Conservation (phyloP, 2,113 vertebrate species). For the Microtus richardsoni region DNA sequence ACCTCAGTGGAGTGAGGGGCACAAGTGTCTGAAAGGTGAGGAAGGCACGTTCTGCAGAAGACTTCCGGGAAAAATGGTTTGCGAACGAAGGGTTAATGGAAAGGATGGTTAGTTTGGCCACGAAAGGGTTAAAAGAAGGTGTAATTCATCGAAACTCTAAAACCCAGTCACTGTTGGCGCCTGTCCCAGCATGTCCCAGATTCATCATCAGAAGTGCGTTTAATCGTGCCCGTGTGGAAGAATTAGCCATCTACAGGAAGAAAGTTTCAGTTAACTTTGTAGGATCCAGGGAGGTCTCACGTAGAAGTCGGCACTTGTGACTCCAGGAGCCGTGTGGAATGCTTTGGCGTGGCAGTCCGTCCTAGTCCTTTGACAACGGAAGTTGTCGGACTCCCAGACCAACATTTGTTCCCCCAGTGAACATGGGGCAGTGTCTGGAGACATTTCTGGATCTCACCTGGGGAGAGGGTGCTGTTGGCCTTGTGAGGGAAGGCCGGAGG, state of each 20-base stretch:
- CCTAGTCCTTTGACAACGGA: not conserved
- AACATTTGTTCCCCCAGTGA: not conserved
- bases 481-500: not conserved
- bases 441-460: constrained; percentile 21
- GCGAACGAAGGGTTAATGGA: not conserved
- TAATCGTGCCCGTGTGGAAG: constrained; percentile 67
- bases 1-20: not conserved
- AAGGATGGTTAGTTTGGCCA: not conserved
- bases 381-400: constrained; percentile 2
- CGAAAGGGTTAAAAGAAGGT: constrained; percentile 81
- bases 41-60: not conserved
- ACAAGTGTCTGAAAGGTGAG: not conserved
- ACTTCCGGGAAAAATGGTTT: not conserved
- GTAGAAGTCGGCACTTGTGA: not conserved
- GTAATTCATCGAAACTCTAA: constrained; percentile 71
- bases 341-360: not conserved
- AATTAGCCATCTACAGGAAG: not conserved
- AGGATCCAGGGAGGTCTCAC: constrained; percentile 5
- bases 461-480: not conserved
- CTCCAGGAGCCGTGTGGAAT: constrained; percentile 7
- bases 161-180: constrained; percentile 73
- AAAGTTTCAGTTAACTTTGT: constrained; percentile 41
- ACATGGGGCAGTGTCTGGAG: not conserved
- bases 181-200: constrained; percentile 69
- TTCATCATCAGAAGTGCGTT: constrained; percentile 72